These are phyloP conservation scores for Venustaconcha ellipsiformis DNA, from an alignment of 1,140 invertebrate genomes.

Conservation along the genomic window DNA sequence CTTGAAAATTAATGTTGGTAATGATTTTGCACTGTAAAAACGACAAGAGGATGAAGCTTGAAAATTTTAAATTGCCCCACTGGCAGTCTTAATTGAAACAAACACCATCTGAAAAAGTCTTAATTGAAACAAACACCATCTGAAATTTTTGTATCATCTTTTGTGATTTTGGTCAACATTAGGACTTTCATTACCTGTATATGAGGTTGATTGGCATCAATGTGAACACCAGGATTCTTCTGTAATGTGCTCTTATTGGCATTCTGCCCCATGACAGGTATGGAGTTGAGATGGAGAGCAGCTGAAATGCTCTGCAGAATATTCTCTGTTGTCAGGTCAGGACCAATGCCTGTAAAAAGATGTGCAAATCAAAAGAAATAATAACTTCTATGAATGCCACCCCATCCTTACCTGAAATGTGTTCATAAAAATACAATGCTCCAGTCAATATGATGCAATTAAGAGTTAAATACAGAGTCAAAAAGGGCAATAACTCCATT, in stretches of 20 bases:
- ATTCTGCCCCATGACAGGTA: conserved; percentile 88
- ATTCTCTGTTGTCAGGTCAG: conserved; percentile 91
- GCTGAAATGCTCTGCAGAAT: conserved; percentile 86
- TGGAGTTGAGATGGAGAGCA: conserved; percentile 68
- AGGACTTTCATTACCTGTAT: conserved; percentile 76
- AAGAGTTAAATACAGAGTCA: too few relatives aligned
- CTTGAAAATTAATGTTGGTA: too few relatives aligned
- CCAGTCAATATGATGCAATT: too few relatives aligned
- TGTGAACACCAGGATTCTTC: conserved; percentile 93
- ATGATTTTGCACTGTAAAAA: too few relatives aligned
- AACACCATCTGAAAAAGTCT: background rate
- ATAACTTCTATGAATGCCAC: too few relatives aligned
- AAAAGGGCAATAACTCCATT: too few relatives aligned
- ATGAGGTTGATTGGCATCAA: conserved; percentile 96
- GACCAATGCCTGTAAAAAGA: conserved; percentile 80
- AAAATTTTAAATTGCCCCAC: too few relatives aligned
- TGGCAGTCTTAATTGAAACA: conserved; percentile 6
- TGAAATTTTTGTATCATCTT: background rate
- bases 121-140: conserved; percentile 11
- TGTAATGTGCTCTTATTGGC: conserved; percentile 85
- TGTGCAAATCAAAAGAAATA: too few relatives aligned
- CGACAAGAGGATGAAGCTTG: too few relatives aligned
- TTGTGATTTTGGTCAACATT: too few relatives aligned
- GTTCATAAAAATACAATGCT: too few relatives aligned
- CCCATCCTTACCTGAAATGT: too few relatives aligned